phyloP scores from a whole-genome alignment of 2,888 invertebrate species.

The Hypercompe scribonia region DNA sequence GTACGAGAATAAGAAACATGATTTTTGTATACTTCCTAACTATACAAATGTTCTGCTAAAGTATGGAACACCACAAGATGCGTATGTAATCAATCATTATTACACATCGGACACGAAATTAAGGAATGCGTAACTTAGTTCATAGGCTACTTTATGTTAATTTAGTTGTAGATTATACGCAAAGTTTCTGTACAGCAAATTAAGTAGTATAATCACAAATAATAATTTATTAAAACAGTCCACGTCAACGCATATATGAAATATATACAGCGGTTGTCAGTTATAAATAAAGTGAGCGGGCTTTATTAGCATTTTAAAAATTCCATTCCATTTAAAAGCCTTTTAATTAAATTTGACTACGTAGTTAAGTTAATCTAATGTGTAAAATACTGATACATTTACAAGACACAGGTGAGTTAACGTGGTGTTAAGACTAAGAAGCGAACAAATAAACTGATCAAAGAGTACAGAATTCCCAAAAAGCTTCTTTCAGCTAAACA shows the following conservation, averaged over 20 bases:
- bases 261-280: background rate
- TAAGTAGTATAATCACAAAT: background rate
- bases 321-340: background rate
- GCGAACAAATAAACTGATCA: background rate
- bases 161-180: background rate
- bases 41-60: background rate
- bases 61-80: background rate
- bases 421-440: background rate
- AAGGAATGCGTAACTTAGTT: background rate
- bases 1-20: background rate
- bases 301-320: background rate
- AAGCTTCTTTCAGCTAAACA: background rate
- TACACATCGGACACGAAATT: background rate
- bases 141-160: background rate
- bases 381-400: background rate
- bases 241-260: background rate
- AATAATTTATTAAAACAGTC: background rate
- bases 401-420: background rate
- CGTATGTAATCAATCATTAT: background rate
- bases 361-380: background rate
- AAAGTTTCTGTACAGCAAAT: background rate
- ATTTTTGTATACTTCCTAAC: background rate
- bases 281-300: background rate
- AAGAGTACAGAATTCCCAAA: background rate
- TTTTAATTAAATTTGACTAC: background rate